Conservation (phyloP, 2,113 vertebrate species). For the Channa maculata region DNA sequence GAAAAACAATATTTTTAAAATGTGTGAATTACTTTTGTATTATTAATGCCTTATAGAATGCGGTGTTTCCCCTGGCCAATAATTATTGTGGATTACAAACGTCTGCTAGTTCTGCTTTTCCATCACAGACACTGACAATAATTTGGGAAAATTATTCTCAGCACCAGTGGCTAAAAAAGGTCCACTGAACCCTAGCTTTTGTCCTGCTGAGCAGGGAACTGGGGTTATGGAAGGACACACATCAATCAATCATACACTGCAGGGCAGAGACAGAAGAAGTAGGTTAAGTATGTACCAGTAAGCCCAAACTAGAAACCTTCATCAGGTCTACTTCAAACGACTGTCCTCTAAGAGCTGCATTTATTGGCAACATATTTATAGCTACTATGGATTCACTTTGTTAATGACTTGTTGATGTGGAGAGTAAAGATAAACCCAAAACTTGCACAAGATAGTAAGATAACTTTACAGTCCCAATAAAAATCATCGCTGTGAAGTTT, state of each 20-base stretch:
- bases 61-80: no score
- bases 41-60: no score
- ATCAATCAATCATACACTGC: conserved; percentile 40
- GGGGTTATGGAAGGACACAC: conserved; percentile 37
- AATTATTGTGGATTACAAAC: no score
- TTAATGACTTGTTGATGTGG: neutral
- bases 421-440: neutral
- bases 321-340: conserved; percentile 29
- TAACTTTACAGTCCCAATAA: neutral
- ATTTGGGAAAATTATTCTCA: conserved; percentile 14
- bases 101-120: no score
- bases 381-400: neutral
- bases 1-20: no score
- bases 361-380: no score
- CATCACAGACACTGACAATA: no score
- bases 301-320: conserved; percentile 47
- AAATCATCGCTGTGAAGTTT: neutral
- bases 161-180: conserved; percentile 1
- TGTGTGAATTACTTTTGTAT: no score
- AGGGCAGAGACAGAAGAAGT: conserved; percentile 30
- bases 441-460: neutral
- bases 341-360: neutral
- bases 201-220: conserved; percentile 24
- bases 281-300: conserved; percentile 55
- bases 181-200: conserved; percentile 5